A percentile compares a stretch with the other conserved stretches of the same genome.
These are phyloP conservation scores for Brachyrhaphis roseni DNA, from an alignment of 2,797 vertebrate species.

Conservation along the genomic window DNA sequence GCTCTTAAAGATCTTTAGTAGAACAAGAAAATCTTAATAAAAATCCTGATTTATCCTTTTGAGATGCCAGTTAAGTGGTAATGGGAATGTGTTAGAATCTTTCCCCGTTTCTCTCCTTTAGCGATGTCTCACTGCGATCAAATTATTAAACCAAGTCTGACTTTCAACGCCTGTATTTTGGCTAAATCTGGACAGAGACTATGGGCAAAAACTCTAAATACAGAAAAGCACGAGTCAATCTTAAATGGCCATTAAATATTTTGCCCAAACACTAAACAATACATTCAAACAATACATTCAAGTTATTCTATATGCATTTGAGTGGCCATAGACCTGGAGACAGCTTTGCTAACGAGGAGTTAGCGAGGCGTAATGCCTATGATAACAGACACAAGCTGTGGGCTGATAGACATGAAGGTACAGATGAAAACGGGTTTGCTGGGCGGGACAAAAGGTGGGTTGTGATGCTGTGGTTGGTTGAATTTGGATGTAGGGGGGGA, in stretches of 20 bases:
- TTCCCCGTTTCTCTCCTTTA: not conserved
- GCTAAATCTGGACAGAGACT: not conserved
- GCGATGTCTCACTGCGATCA: not conserved
- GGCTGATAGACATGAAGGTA: constrained; percentile 65
- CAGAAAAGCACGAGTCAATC: not conserved
- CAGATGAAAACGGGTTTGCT: constrained; percentile 52
- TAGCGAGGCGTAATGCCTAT: constrained; percentile 50
- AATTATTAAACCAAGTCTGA: not conserved
- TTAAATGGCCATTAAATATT: constrained; percentile 11
- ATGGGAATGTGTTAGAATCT: not conserved
- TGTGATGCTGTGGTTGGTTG: constrained; percentile 23
- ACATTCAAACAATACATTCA: constrained; percentile 42
- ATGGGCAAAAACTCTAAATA: not conserved
- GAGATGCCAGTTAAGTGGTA: not conserved
- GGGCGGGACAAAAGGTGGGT: constrained; percentile 19
- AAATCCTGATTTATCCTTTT: not conserved
- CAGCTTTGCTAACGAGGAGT: constrained; percentile 43
- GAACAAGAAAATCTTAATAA: not conserved
- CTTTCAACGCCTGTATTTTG: not conserved
- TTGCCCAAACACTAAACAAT: constrained; percentile 45
- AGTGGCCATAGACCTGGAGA: constrained; percentile 32
- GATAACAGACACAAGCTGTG: constrained; percentile 70
- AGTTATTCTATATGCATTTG: constrained; percentile 62
- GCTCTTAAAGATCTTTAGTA: not conserved
- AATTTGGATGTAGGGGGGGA: constrained; percentile 25